Evolutionary conservation across 2,113 vertebrate species (phyloP).

Genomic region (Hoplias malabaricus): DNA sequence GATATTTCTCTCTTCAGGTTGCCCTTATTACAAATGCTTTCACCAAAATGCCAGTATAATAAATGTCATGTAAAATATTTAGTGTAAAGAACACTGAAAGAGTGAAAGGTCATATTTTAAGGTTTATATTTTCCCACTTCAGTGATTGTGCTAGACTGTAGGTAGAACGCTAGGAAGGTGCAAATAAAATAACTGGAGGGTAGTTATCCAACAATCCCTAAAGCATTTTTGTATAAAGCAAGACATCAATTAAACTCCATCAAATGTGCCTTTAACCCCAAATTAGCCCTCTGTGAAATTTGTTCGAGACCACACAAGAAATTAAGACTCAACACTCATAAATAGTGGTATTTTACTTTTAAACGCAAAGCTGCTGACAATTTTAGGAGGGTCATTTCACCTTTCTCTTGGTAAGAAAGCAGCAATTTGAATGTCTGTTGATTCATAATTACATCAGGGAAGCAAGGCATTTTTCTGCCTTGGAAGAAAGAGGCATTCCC

Average conservation of each 20-base stretch:
- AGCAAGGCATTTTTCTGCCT: slow-evolving; percentile 33
- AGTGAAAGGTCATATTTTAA: too few relatives aligned
- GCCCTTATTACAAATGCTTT: background rate
- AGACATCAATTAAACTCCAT: background rate
- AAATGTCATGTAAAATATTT: slow-evolving; percentile 54
- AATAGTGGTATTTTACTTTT: background rate
- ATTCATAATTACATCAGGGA: slow-evolving; percentile 37
- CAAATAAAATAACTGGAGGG: too few relatives aligned
- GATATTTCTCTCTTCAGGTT: background rate
- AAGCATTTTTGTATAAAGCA: background rate
- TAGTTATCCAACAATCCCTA: too few relatives aligned
- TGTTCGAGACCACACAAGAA: background rate
- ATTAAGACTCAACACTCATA: background rate
- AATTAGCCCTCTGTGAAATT: background rate
- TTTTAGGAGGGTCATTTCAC: background rate
- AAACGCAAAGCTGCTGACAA: background rate
- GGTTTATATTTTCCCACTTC: background rate
- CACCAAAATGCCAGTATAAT: slow-evolving; percentile 43
- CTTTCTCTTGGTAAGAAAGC: background rate
- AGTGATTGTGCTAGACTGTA: background rate
- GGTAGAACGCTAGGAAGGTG: too few relatives aligned
- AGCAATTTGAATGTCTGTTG: slow-evolving; percentile 22
- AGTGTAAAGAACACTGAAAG: too few relatives aligned
- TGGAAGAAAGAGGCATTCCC: too few relatives aligned
- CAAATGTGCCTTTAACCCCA: background rate